Evolutionary conservation across 2,797 vertebrate species (phyloP).

Genomic region (Synanceia verrucosa): DNA sequence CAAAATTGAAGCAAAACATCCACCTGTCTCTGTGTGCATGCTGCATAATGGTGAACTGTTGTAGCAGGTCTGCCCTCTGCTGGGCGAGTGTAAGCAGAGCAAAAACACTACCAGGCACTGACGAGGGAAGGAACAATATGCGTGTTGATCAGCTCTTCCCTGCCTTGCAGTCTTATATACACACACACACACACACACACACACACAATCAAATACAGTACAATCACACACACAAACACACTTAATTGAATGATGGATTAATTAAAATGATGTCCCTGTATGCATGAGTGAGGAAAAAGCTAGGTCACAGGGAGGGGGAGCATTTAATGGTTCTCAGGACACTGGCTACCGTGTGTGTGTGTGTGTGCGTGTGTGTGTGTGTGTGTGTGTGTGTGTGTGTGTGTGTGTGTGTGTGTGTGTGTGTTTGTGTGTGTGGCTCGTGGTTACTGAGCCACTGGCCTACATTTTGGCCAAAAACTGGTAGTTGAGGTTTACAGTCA

Average conservation of each 20-base stretch:
- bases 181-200: not conserved
- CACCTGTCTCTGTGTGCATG: not conserved
- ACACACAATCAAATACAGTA: constrained; percentile 14
- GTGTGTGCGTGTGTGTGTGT: constrained; percentile 12
- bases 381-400: constrained; percentile 15
- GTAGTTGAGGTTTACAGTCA: constrained; percentile 51
- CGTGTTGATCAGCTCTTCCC: not conserved
- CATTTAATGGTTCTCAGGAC: constrained; percentile 41
- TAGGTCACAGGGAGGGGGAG: constrained; percentile 59
- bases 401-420: constrained; percentile 2
- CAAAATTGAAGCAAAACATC: not conserved
- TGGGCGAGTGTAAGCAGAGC: constrained; percentile 39
- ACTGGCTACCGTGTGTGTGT: constrained; percentile 11
- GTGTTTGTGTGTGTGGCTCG: constrained; percentile 23
- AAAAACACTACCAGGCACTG: constrained; percentile 44
- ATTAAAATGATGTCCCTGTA: constrained; percentile 37
- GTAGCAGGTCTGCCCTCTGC: constrained; percentile 65
- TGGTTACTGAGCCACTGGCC: constrained; percentile 53
- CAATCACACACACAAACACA: constrained; percentile 9
- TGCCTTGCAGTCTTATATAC: not conserved
- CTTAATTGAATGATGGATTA: constrained; percentile 36
- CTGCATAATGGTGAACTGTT: not conserved
- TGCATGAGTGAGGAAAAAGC: constrained; percentile 28
- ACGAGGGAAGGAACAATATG: not conserved
- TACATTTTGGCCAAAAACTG: constrained; percentile 55